Base-by-base conservation (phyloP, 2,113 vertebrate species). In the Epinephelus cyanopodus region DNA sequence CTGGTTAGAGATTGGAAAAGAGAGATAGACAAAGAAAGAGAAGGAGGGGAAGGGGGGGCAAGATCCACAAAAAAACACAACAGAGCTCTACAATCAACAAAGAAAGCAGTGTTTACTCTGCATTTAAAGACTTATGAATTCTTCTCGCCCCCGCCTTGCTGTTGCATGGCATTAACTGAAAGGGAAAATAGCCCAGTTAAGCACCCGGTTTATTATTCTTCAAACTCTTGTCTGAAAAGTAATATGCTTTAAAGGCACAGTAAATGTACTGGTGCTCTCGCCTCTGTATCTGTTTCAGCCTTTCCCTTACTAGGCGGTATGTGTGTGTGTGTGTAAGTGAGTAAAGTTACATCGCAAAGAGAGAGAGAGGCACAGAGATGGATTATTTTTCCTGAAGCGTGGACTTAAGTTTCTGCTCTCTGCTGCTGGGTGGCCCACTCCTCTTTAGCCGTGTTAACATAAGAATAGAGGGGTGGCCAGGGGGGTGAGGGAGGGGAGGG, bases 171-270 rank as follows among this genome's bases (percentile, higher is more conserved):
- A 88, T 93, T 94, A 90, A 91, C 88, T 74, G 73, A 87, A 77
- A 85, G 86, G 87, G 91, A 92, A 95, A 94, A 93, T 79, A 92
- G 90, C 80, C 87, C 82, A 79, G 93, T 93, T 95, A 94, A 94
- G 94, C 92, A 56, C 67, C 74, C 27, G 37, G 93, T 95, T 96
- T 96, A 95, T 95, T 96, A 94, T 96, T 95, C 94, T 94, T 95
- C 88, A 90, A 94, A 90, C 83, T 90, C 83, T 78, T 76, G 77
- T 88, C 92, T 93, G 95, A 94, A 94, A 95, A 94, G 93, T 94
- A 94, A 95, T 94, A 93, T 89, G 91, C 92, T 91, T 92, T 94
- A 93, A 93, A 93, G 92, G 87, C 88, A 91, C 65, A 72, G 86
- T 58, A 84, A 87, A 93, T 83, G 87, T 86, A 84, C 77, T 58